Evolutionary conservation across 2,888 invertebrate genomes (phyloP), one percentile per base, ranked within the genome.

Genomic region (Salticus scenicus): DNA sequence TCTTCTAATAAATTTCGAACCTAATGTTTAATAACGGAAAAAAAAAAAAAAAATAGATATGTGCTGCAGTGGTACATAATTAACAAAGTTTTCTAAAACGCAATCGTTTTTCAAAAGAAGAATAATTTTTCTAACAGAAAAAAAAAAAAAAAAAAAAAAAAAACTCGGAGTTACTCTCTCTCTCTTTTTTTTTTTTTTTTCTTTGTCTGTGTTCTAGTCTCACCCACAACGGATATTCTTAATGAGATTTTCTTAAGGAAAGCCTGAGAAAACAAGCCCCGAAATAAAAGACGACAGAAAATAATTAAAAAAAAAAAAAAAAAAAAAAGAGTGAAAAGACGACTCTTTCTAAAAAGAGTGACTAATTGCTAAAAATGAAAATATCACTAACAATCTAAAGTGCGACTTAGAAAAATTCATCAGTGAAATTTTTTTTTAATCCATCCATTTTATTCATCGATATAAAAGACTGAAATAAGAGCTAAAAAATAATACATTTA

Each of bases 291-390:
- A n/a, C n/a, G n/a, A n/a, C n/a, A n/a, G n/a, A n/a, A 42, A 70
- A 70, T 7, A 37, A 37, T 4, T 37, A 37, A 70, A 42, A 42
- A 37, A 42, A 28, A 24, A 30, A 37, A 69, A 41, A 37, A 24
- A 20, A 66, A 57, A 70, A 71, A 24, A 57, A 24, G 17, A 1
- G 17, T 2, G 7, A 17, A 57, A 12, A 57, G 4, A 57, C 12
- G 7, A 24, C 57, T 57, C 57, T 57, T 24, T 57, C 57, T 47
- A 12, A 47, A 42, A 30, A 69, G 72, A 67, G 47, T 69, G 74
- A 74, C 81, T 81, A 81, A 81, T 81, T 81, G 81, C 74, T 41
- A 30, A 74, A 81, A 74, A 74, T 74, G 69, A 74, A 81, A 79
- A 71, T 79, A 57, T 41, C 70, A 24, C 27, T 70, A 41, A 41